A percentile compares a stretch with the other conserved stretches of the same genome.
These are phyloP conservation scores for Sarcophaga rosellei DNA, from an alignment of 2,888 invertebrate species.

Conservation along the genomic window DNA sequence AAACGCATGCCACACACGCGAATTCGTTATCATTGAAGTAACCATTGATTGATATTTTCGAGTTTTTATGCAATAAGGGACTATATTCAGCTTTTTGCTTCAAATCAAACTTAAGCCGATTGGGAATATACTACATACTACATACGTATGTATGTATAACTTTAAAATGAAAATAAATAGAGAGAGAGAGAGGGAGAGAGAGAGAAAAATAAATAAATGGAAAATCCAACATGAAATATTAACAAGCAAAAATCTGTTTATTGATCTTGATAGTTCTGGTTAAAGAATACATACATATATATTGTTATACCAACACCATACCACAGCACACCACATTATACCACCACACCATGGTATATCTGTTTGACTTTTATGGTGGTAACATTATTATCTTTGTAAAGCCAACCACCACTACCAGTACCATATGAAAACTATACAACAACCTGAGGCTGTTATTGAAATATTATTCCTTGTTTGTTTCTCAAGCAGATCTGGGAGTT, in stretches of 20 bases:
- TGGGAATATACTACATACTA: not conserved
- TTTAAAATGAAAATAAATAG: not conserved
- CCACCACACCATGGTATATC: no score
- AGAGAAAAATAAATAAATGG: not conserved
- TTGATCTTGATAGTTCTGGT: slow-evolving; percentile 47
- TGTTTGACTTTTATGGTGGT: no score
- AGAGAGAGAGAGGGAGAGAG: no score
- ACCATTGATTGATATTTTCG: not conserved
- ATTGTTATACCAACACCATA: no score
- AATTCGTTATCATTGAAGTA: not conserved
- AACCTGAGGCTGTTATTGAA: not conserved
- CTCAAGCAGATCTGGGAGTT: not conserved
- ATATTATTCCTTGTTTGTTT: not conserved
- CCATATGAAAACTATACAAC: not conserved
- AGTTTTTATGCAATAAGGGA: not conserved
- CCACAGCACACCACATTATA: no score
- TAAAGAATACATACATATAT: not conserved
- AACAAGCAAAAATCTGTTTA: slow-evolving; percentile 42
- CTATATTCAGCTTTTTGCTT: not conserved
- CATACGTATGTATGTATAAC: not conserved
- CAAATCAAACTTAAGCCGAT: not conserved
- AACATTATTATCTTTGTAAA: no score
- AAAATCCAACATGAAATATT: slow-evolving; percentile 11
- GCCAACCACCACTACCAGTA: no score
- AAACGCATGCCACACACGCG: not conserved